phyloP scores from a whole-genome alignment of 2,888 invertebrate genomes.

The Thera obeliscata region DNA sequence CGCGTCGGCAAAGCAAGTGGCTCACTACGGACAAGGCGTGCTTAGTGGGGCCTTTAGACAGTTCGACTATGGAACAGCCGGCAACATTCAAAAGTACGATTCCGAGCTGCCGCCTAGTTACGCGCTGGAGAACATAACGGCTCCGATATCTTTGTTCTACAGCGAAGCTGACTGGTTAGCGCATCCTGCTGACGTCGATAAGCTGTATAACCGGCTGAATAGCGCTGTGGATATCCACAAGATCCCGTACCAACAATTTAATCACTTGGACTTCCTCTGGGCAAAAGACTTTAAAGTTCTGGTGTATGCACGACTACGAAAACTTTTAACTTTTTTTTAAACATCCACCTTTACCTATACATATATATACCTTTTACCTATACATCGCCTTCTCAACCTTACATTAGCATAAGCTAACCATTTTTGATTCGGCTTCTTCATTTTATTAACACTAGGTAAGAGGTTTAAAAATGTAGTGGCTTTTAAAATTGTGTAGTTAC shows the following conservation, averaged over 20 bases:
- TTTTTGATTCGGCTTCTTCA: too few relatives aligned
- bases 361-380: not conserved
- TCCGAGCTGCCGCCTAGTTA: slow-evolving; percentile 59
- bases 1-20: slow-evolving; percentile 77
- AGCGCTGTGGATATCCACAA: slow-evolving; percentile 82
- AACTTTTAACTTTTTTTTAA: slow-evolving; percentile 40
- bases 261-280: slow-evolving; percentile 69
- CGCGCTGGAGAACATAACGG: slow-evolving; percentile 52
- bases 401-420: too few relatives aligned
- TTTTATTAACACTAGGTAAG: too few relatives aligned
- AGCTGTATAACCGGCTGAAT: slow-evolving; percentile 76
- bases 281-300: slow-evolving; percentile 64
- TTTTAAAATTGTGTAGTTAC: too few relatives aligned
- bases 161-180: slow-evolving; percentile 87
- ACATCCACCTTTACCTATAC: not conserved
- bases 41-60: slow-evolving; percentile 59
- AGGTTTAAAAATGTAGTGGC: too few relatives aligned
- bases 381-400: too few relatives aligned
- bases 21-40: slow-evolving; percentile 82
- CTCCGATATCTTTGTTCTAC: slow-evolving; percentile 68
- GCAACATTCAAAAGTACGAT: slow-evolving; percentile 62
- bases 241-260: slow-evolving; percentile 78
- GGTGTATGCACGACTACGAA: slow-evolving; percentile 52
- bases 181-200: slow-evolving; percentile 81
- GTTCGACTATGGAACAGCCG: slow-evolving; percentile 61